phyloP scores from a whole-genome alignment of 2,888 invertebrate species.

The Drosophila hamatofila region DNA sequence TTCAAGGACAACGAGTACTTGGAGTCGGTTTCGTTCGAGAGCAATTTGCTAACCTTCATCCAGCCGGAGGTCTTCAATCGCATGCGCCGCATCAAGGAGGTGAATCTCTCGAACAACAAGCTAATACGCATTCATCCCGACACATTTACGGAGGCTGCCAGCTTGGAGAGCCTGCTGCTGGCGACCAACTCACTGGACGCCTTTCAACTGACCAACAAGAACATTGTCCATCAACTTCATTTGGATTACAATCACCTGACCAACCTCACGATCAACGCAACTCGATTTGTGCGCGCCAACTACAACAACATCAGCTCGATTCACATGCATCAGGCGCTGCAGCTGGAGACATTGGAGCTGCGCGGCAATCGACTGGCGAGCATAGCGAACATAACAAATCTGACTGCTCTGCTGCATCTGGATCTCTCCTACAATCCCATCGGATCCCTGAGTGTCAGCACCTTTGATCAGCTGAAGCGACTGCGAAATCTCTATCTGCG shows the following conservation, averaged over 20 bases:
- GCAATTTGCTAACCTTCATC: constrained; percentile 78
- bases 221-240: constrained; percentile 76
- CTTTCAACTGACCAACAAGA: constrained; percentile 78
- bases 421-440: constrained; percentile 83
- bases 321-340: constrained; percentile 67
- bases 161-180: constrained; percentile 77
- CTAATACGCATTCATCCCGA: constrained; percentile 79
- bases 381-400: constrained; percentile 79
- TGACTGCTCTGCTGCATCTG: constrained; percentile 76
- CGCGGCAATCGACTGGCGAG: constrained; percentile 76
- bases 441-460: constrained; percentile 81
- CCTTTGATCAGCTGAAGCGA: constrained; percentile 82
- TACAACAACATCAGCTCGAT: constrained; percentile 81
- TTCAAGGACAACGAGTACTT: constrained; percentile 82
- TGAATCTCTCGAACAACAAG: constrained; percentile 82
- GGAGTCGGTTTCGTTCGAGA: constrained; percentile 80
- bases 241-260: constrained; percentile 81
- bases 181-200: constrained; percentile 70
- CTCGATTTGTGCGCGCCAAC: constrained; percentile 80
- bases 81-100: constrained; percentile 81
- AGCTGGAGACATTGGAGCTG: constrained; percentile 79
- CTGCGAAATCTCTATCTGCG: constrained; percentile 80
- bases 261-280: constrained; percentile 78
- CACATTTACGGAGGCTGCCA: constrained; percentile 81
- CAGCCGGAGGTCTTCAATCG: constrained; percentile 81